Conservation (phyloP, 2,888 invertebrate genomes). For the Chaetoderma sp. region DNA sequence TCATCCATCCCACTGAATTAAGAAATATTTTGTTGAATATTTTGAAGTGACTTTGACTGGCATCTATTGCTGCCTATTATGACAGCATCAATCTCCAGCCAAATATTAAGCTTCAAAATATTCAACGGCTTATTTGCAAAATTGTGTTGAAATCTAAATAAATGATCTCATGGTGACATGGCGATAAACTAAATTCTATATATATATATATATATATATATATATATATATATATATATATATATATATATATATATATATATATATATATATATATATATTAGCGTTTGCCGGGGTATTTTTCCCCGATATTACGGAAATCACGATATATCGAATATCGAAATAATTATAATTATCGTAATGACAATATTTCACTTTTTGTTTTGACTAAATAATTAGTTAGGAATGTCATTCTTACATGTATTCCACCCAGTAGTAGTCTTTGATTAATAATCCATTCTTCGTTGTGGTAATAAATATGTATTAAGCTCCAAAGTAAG, state of each 20-base stretch:
- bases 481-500: no score
- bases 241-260: neutral
- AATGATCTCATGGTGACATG: neutral
- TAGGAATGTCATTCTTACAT: no score
- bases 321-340: no score
- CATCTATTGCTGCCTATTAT: neutral
- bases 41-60: neutral
- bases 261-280: no score
- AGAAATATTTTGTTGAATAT: neutral
- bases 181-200: neutral
- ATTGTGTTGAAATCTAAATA: neutral
- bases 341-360: no score
- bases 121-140: neutral
- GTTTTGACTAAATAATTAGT: no score
- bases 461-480: no score
- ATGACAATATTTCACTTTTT: no score
- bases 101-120: neutral
- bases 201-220: neutral
- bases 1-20: neutral
- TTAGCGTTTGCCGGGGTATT: no score
- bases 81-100: neutral
- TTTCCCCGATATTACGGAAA: no score
- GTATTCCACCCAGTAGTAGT: no score
- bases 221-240: conserved; percentile 6
- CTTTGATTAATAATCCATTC: no score